Evolutionary conservation across 2,113 vertebrate genomes (phyloP).

Genomic region (Neolamprologus longior): DNA sequence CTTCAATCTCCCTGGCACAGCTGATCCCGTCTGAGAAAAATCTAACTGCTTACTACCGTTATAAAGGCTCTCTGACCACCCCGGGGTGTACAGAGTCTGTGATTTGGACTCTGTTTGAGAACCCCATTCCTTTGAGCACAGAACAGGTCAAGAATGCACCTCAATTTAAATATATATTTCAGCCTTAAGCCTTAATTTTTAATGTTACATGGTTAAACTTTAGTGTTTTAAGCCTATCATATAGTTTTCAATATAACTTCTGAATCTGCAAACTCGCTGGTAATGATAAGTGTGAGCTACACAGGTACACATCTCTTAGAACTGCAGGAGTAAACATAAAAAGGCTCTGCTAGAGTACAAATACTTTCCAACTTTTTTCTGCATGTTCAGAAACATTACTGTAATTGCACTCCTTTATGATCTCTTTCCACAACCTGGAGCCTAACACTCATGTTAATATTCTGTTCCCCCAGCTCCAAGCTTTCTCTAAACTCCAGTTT

Average conservation of each 20-base stretch:
- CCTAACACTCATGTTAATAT: background rate
- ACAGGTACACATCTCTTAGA: background rate
- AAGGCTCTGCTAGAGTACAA: background rate
- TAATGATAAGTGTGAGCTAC: background rate
- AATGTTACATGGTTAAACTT: background rate
- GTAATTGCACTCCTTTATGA: background rate
- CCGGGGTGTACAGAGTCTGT: slow-evolving; percentile 78
- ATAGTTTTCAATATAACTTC: background rate
- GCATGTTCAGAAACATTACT: background rate
- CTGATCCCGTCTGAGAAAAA: slow-evolving; percentile 73
- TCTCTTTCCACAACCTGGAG: background rate
- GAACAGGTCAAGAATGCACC: slow-evolving; percentile 72
- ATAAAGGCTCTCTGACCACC: slow-evolving; percentile 88
- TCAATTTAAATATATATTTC: background rate
- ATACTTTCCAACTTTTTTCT: background rate
- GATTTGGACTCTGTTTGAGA: slow-evolving; percentile 85
- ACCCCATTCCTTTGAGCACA: slow-evolving; percentile 66
- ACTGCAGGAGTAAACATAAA: background rate
- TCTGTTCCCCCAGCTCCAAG: slow-evolving; percentile 46
- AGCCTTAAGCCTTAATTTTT: background rate
- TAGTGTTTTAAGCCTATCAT: background rate
- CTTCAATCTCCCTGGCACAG: slow-evolving; percentile 57
- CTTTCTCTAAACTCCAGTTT: slow-evolving; percentile 64
- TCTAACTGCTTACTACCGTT: slow-evolving; percentile 79
- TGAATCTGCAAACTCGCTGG: background rate